Percentiles rank a stretch among this genome's conserved stretches.
phyloP scores from a whole-genome alignment of 2,113 vertebrate species.

The Redunca redunca region DNA sequence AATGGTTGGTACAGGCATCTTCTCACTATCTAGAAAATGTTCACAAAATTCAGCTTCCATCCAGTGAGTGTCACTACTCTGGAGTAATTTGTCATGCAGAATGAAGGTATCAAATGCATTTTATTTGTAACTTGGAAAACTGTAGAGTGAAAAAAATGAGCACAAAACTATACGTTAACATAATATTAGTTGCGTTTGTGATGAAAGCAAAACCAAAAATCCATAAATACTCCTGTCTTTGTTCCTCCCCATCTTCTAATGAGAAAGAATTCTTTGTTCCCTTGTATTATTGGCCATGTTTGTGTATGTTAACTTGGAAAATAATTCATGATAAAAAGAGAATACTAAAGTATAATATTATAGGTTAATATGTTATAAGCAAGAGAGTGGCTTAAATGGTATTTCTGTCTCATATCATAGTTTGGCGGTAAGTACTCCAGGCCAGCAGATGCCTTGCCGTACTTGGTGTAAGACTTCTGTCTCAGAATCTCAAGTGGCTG shows the following conservation, averaged over 20 bases:
- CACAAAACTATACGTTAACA: not conserved
- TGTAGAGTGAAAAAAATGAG: not conserved
- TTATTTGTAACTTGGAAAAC: not conserved
- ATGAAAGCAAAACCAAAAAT: not conserved
- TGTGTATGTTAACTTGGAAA: not conserved
- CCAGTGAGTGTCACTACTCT: not conserved
- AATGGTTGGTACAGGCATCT: not conserved
- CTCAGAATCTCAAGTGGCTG: not conserved
- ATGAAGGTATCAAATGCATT: not conserved
- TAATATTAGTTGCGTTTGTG: not conserved
- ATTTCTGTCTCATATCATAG: not conserved
- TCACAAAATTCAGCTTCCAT: not conserved
- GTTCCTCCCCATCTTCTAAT: not conserved
- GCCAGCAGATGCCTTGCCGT: not conserved
- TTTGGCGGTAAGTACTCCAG: not conserved
- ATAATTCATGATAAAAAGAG: not conserved
- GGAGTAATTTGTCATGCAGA: not conserved
- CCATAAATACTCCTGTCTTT: not conserved
- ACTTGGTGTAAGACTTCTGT: not conserved
- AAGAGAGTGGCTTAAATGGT: not conserved
- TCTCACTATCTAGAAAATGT: not conserved
- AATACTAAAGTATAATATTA: not conserved
- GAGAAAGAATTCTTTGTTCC: not conserved
- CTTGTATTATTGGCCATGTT: not conserved
- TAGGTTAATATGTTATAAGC: not conserved